These are phyloP conservation scores for Rhinophrynus dorsalis DNA, from an alignment of 2,797 vertebrate species.

Conservation along the genomic window DNA sequence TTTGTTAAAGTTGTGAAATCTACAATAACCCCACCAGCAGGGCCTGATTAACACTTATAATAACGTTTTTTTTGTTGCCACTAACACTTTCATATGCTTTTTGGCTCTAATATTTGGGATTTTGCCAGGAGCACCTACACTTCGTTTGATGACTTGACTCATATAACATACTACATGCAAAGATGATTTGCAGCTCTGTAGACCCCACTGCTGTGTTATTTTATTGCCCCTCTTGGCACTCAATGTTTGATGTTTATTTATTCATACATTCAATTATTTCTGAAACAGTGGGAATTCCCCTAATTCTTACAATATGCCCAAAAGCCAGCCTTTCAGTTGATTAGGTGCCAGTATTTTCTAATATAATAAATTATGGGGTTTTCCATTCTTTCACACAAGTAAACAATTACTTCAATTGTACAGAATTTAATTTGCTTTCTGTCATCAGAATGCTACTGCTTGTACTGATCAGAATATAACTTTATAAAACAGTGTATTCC, in stretches of 20 bases:
- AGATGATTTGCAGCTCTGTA: constrained; percentile 16
- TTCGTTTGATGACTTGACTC: constrained; percentile 26
- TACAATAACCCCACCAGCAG: neutral
- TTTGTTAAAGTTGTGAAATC: too few species aligned
- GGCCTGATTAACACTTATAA: neutral
- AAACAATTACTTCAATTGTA: constrained; percentile 4
- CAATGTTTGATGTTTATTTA: constrained; percentile 40
- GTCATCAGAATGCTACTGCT: neutral
- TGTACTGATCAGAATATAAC: neutral
- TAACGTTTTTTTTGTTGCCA: constrained; percentile 3
- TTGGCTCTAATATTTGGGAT: neutral
- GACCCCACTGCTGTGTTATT: constrained; percentile 8
- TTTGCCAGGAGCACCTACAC: constrained; percentile 1
- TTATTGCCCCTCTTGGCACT: constrained; percentile 23
- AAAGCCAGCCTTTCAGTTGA: constrained; percentile 17
- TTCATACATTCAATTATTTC: constrained; percentile 38
- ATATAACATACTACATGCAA: constrained; percentile 21
- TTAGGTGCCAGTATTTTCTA: constrained; percentile 11
- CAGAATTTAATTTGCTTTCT: constrained; percentile 7
- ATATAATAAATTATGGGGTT: constrained; percentile 29
- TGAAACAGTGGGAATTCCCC: constrained; percentile 38
- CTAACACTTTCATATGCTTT: neutral
- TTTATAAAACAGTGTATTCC: too few species aligned
- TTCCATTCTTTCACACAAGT: constrained; percentile 9
- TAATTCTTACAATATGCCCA: constrained; percentile 31